Evolutionary conservation across 2,888 invertebrate genomes (phyloP).

Genomic region (Chaitophorus viminalis): DNA sequence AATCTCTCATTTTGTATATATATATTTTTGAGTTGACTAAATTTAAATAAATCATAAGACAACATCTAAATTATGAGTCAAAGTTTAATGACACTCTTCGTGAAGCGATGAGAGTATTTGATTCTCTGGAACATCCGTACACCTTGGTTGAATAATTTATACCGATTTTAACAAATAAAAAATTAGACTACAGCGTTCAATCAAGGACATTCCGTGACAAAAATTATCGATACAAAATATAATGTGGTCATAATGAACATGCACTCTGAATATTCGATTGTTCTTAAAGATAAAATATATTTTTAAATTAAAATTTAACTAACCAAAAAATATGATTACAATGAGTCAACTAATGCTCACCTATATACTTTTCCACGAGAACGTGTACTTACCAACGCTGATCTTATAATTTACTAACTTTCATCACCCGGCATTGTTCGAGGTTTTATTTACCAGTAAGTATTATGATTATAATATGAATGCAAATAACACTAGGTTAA

Average conservation of each 20-base stretch:
- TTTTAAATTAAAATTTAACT: neutral
- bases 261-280: neutral
- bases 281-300: neutral
- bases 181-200: neutral
- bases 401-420: neutral
- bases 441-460: too few species aligned
- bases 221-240: slow-evolving; percentile 16
- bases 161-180: neutral
- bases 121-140: neutral
- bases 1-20: neutral
- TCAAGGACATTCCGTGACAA: slow-evolving; percentile 25
- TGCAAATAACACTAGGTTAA: too few species aligned
- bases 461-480: too few species aligned
- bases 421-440: too few species aligned
- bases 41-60: slow-evolving; percentile 14
- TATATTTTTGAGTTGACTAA: neutral
- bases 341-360: neutral
- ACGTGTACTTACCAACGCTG: neutral
- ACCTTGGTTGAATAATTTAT: slow-evolving; percentile 7
- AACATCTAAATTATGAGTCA: neutral
- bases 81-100: slow-evolving; percentile 26
- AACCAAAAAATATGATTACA: slow-evolving; percentile 1
- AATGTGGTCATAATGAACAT: slow-evolving; percentile 6
- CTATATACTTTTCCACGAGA: neutral
- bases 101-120: slow-evolving; percentile 26